These are phyloP conservation scores for Pocillopora damicornis DNA, from an alignment of 64 coral and sea anemone genomes.

Conservation along the genomic window DNA sequence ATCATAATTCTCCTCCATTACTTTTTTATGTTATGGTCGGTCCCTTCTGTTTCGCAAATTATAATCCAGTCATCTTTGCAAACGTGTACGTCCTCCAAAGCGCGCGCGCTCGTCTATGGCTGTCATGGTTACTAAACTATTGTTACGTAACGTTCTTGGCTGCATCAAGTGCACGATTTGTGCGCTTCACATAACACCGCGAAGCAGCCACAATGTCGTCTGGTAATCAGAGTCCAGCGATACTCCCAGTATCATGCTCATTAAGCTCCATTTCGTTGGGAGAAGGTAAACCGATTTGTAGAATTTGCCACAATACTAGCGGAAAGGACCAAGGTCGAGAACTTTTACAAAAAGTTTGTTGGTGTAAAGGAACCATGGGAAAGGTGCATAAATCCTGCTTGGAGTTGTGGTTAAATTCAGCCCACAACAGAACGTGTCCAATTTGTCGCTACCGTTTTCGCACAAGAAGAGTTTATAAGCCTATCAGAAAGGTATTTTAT, in stretches of 20 bases:
- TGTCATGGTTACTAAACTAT: not conserved
- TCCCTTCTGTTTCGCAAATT: too few relatives aligned
- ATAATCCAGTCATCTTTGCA: too few relatives aligned
- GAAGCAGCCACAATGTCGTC: not conserved
- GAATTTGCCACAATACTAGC: constrained; percentile 6
- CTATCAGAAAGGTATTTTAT: not conserved
- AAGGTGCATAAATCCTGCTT: constrained; percentile 29
- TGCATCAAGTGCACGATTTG: too few relatives aligned
- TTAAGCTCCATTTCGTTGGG: not conserved
- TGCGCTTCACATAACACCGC: not conserved
- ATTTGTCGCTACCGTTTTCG: constrained; percentile 16
- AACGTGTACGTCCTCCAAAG: too few relatives aligned
- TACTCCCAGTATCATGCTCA: not conserved
- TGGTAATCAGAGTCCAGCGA: not conserved
- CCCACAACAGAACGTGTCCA: not conserved
- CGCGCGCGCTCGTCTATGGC: too few relatives aligned
- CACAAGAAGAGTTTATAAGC: constrained; percentile 17
- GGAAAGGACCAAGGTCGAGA: constrained; percentile 9
- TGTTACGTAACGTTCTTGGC: not conserved
- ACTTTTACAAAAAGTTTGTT: constrained; percentile 10
- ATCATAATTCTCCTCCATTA: too few relatives aligned
- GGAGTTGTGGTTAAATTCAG: constrained; percentile 17
- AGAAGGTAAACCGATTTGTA: not conserved
- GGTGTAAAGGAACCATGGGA: constrained; percentile 29
- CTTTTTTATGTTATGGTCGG: too few relatives aligned